Evolutionary conservation across 92 coral and sea anemone genomes (phyloP), one percentile per base, ranked within the genome.

Genomic region (Zoanthus sociatus): DNA sequence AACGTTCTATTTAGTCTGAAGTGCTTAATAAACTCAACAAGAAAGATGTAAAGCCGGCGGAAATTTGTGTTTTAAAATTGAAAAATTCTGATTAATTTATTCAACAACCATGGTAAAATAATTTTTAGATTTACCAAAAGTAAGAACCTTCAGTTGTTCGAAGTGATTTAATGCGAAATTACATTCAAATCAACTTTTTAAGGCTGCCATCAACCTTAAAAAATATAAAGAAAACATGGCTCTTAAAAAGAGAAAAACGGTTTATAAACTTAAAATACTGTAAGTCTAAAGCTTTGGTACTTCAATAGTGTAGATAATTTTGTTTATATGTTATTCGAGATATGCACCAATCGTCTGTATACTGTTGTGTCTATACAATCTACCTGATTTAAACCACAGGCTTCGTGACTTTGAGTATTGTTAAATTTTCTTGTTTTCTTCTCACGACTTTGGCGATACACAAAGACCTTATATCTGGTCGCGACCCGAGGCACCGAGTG

Each of bases 351-450:
- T 32, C 20, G 42, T 18, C 37, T n/a, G 17, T 21, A 67, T 64
- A 64, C 53, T 11, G 42, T 45, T 46, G 16, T 56, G 8, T 2
- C 5, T 76, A 73, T 50, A 11, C 0, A 7, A 50, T 90, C 30
- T 87, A 95, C 98, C 93, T 95, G 98, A 32, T 83, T 33, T 17
- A 88, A 78, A 6, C 93, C 67, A 58, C 98, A 95, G 26, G 88
- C 91, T 87, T 90, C 87, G 85, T 93, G 92, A 9, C 78, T 79
- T 51, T 51, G 54, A 4, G 69, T 58, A 7, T 70, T 30, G 61
- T 76, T 87, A 78, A 95, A 95, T 2, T 84, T 16, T 0, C 30
- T 82, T 56, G 83, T 84, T 54, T 45, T 75, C 73, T 84, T 90
- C 5, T 76, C 79, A 58, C 98, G 94, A 67, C 90, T 71, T 74